Conservation (phyloP, 2,113 vertebrate genomes). For the Caloenas nicobarica region DNA sequence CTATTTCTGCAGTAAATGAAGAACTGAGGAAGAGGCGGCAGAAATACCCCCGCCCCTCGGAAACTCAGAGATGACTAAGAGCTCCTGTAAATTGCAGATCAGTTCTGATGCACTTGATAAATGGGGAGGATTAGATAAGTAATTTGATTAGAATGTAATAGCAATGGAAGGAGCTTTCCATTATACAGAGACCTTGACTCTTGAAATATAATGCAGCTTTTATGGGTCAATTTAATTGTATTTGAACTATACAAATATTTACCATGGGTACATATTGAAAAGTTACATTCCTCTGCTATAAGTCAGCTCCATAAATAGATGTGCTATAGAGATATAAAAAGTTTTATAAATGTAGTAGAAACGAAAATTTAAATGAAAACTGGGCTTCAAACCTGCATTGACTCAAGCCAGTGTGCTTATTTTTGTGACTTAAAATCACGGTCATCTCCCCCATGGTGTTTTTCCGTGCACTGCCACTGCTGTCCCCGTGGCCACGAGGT, state of each 20-base stretch:
- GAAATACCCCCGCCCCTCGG: neutral
- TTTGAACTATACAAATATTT: slow-evolving; percentile 35
- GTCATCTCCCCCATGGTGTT: rapidly evolving
- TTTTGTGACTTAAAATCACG: neutral
- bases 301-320: neutral
- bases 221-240: slow-evolving; percentile 13
- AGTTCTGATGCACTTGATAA: slow-evolving; percentile 18
- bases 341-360: neutral
- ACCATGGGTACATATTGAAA: neutral
- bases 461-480: rapidly evolving
- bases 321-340: neutral
- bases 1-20: neutral
- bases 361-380: neutral
- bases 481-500: neutral
- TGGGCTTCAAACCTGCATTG: neutral
- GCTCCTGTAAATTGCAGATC: neutral
- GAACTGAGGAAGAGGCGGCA: neutral
- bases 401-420: neutral
- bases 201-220: neutral
- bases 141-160: slow-evolving; percentile 14
- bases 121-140: slow-evolving; percentile 13
- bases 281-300: neutral
- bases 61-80: neutral
- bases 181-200: neutral
- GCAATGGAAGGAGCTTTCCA: neutral